Evolutionary conservation across 2,888 invertebrate genomes (phyloP), one percentile per base, ranked within the genome.

Genomic region (Agriotes lineatus): DNA sequence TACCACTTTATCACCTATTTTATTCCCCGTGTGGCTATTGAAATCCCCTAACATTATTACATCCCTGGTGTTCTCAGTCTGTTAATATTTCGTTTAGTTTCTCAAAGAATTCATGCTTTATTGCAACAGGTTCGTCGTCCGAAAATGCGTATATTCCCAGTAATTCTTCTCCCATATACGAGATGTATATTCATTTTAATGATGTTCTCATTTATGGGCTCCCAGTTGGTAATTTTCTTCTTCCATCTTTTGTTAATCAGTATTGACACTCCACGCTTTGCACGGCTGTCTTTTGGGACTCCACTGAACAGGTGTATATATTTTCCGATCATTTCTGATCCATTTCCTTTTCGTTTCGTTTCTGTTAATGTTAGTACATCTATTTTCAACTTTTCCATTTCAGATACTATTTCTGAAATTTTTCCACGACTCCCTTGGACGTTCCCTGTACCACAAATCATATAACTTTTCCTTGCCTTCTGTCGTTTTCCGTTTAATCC

Each of bases 391-490:
- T 25, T 25, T 25, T 25, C 25, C 25, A 7, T 25, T 25, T 25
- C 25, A 5, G 25, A 25, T 25, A 25, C 7, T 25, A 25, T 39
- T 39, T 39, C 39, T 39, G 10, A n/a, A 5, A 39, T 39, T 39
- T 39, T 39, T 39, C 25, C 39, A 7, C 7, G 25, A 25, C 25
- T 25, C 3, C 25, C 25, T 25, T 25, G 25, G 4, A 25, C 25
- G 39, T 39, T 39, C 39, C 39, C 4, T 39, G 39, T 39, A 39
- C 39, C 10, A 39, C 39, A 39, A 39, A 39, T 33, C 39, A 39
- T 10, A 39, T 7, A 12, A 5, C 39, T 39, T 39, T 39, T 39
- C 39, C 10, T 39, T 39, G 39, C 10, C n/a, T 39, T 39, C 3
- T 39, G 39, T 39, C 39, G 39, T 39, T 39, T 25, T 6, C 39